A percentile compares a stretch with the other conserved stretches of the same genome.
Conservation (phyloP, 2,888 invertebrate genomes). For the Thereva nobilitata region DNA sequence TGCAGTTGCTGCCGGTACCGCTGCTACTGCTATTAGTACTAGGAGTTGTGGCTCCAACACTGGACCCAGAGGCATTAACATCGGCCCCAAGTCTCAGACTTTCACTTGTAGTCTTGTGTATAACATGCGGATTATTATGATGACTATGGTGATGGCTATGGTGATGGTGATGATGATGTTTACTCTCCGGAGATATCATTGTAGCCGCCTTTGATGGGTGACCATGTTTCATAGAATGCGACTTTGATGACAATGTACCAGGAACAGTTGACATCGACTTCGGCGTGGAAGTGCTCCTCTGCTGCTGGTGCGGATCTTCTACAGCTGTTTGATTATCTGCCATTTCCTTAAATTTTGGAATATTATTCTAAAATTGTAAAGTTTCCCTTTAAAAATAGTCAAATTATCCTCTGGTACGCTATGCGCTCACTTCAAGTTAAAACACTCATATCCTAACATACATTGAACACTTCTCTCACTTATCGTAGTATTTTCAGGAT, state of each 20-base stretch:
- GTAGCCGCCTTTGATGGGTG: conserved; percentile 13
- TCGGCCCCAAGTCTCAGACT: conserved; percentile 61
- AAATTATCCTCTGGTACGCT: neutral
- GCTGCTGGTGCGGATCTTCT: conserved; percentile 24
- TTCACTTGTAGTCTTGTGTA: conserved; percentile 74
- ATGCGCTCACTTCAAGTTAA: too few relatives aligned
- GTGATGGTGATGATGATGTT: conserved; percentile 47
- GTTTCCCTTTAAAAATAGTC: conserved; percentile 5
- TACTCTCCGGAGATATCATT: conserved; percentile 35
- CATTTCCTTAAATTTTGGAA: conserved; percentile 24
- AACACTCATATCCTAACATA: conserved; percentile 28
- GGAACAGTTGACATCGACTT: conserved; percentile 13
- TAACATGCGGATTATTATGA: conserved; percentile 53
- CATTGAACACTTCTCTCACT: conserved; percentile 26
- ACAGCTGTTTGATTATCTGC: conserved; percentile 31
- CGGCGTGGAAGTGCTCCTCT: neutral
- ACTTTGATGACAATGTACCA: conserved; percentile 1
- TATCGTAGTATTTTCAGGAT: neutral
- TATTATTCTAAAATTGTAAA: conserved; percentile 15
- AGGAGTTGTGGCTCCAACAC: conserved; percentile 39
- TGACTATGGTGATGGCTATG: conserved; percentile 44
- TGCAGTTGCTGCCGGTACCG: conserved; percentile 41
- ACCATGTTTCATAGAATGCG: conserved; percentile 25
- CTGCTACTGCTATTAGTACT: conserved; percentile 46
- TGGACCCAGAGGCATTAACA: conserved; percentile 24